These are phyloP conservation scores for Calameuta filiformis DNA, from an alignment of 2,888 invertebrate genomes.

Conservation along the genomic window DNA sequence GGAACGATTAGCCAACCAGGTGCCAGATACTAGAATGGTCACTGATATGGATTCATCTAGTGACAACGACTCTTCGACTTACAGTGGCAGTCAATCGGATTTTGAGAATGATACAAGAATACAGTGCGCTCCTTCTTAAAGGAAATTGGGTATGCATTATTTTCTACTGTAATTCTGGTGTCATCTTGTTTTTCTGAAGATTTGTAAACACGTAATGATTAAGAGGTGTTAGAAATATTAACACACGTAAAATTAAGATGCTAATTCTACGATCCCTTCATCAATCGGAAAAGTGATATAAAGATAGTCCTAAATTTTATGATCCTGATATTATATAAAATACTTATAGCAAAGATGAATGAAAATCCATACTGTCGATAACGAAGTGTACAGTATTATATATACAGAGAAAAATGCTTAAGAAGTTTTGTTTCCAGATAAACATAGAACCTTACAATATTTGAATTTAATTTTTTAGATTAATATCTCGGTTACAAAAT, in stretches of 20 bases:
- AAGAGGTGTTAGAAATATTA: background rate
- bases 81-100: slow-evolving; percentile 33
- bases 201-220: background rate
- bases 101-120: slow-evolving; percentile 27
- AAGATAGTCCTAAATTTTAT: background rate
- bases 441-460: background rate
- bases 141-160: slow-evolving; percentile 7
- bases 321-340: background rate
- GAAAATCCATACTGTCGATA: background rate
- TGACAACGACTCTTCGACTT: slow-evolving; percentile 25
- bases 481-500: background rate
- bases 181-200: background rate
- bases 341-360: background rate
- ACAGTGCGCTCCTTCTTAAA: slow-evolving; percentile 42
- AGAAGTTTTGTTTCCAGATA: background rate
- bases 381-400: background rate
- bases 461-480: background rate
- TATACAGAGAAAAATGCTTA: background rate
- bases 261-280: background rate
- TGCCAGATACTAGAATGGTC: background rate
- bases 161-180: background rate
- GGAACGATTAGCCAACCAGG: background rate
- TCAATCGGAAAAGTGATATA: background rate
- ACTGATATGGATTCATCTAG: slow-evolving; percentile 21
- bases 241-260: background rate